These are phyloP conservation scores for Pseudobourletiella spinata DNA, from an alignment of 1,140 invertebrate genomes.

Conservation along the genomic window DNA sequence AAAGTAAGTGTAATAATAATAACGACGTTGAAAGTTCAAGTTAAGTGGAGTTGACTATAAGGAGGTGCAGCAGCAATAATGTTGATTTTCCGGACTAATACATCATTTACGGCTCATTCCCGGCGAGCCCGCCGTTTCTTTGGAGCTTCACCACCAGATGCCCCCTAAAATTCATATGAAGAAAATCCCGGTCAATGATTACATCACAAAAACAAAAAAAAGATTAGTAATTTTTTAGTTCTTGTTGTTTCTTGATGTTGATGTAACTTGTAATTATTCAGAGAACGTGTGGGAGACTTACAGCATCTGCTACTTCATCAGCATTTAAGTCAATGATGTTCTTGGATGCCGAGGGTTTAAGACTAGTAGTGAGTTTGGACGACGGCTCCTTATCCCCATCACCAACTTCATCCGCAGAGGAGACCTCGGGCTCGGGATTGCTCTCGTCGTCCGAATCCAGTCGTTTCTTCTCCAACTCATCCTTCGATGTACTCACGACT, in stretches of 20 bases:
- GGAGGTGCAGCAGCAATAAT: no score
- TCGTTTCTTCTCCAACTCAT: constrained; percentile 1
- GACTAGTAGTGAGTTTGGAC: not conserved
- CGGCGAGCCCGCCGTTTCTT: constrained; percentile 1
- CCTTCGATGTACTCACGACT: constrained; percentile 4
- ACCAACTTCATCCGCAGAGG: not conserved
- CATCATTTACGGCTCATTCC: no score
- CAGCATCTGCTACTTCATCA: not conserved
- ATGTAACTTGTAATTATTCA: no score
- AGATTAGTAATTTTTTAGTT: no score
- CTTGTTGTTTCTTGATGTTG: no score
- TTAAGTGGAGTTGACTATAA: no score
- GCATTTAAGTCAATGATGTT: not conserved
- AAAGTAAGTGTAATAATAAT: no score
- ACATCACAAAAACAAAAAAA: no score
- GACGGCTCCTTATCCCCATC: not conserved
- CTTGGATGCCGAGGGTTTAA: not conserved
- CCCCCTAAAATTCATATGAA: no score
- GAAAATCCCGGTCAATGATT: no score
- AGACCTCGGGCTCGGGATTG: not conserved
- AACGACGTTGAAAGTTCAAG: no score
- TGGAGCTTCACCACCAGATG: not conserved
- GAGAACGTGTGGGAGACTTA: not conserved
- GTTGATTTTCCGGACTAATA: no score
- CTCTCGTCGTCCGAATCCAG: constrained; percentile 10